Evolutionary conservation across 2,797 vertebrate species (phyloP), one percentile per base, ranked within the genome.

Genomic region (Catamblyrhynchus diadema): DNA sequence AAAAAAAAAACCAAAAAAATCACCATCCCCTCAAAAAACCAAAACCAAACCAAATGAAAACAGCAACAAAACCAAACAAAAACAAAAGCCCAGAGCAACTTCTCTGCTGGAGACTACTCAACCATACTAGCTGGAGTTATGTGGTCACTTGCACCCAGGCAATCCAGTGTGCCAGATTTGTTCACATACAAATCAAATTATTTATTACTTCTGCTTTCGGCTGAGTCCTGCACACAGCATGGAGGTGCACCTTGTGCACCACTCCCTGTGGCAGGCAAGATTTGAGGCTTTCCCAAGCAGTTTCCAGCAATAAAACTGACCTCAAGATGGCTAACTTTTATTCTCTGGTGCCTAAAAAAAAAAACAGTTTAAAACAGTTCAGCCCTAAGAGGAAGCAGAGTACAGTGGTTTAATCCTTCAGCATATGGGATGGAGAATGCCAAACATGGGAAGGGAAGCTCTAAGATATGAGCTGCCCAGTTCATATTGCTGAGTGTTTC

Each of bases 181-280:
- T n/a, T 57, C 37, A 73, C 10, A 13, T 1, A 28, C 6, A 79
- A 81, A 74, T 37, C 18, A 25, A 37, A 23, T 41, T 6, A 39
- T 81, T 81, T 66, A 18, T 48, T 32, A 17, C 9, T 59, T 44
- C 41, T 45, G 33, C 14, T 10, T 9, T 12, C 0, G 1, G 15
- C 41, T 8, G 12, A 13, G 25, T 56, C 22, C 57, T 37, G 66
- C 14, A 71, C 17, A 12, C 19, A 25, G 35, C 39, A 14, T 0
- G 3, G 5, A 22, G 45, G n/a, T 2, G 6, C 22, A 59, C 1
- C 0, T 6, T 2, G 16, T 2, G 14, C 19, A n/a, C n/a, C 64
- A 41, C 8, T 9, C 27, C 13, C 8, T 10, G 12, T 0, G 5
- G 28, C 30, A 56, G 19, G 6, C 14, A 53, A 53, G 25, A 64